These are phyloP conservation scores for Acleris cristana DNA, from an alignment of 2,888 invertebrate genomes.

Conservation along the genomic window DNA sequence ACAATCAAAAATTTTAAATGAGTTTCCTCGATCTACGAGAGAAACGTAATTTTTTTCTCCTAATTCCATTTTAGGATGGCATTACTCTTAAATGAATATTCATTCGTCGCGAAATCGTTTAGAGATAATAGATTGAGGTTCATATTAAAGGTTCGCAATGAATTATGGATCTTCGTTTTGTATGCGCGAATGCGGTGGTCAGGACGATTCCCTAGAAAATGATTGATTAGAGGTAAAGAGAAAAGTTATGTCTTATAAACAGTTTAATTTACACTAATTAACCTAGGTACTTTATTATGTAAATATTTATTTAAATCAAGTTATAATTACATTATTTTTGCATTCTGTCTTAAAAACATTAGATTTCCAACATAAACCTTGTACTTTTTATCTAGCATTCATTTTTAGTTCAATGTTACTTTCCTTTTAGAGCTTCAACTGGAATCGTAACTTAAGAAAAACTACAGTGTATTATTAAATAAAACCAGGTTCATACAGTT, in stretches of 20 bases:
- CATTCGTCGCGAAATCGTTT: constrained; percentile 80
- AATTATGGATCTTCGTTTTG: constrained; percentile 71
- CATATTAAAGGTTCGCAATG: constrained; percentile 71
- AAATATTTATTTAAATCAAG: no score
- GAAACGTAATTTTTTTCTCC: constrained; percentile 66
- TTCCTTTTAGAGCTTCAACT: no score
- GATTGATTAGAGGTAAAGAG: constrained; percentile 46
- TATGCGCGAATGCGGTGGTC: constrained; percentile 61
- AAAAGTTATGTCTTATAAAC: neutral
- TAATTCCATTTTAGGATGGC: constrained; percentile 76
- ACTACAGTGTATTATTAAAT: constrained; percentile 9
- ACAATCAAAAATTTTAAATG: constrained; percentile 81
- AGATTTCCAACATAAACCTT: no score
- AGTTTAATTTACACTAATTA: no score
- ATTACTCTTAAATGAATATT: constrained; percentile 82
- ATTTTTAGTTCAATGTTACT: no score
- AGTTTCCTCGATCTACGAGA: constrained; percentile 67
- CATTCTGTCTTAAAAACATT: no score
- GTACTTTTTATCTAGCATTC: no score
- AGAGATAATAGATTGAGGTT: constrained; percentile 80
- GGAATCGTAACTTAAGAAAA: no score
- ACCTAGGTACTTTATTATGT: no score
- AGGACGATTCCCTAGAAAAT: constrained; percentile 51
- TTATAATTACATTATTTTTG: no score
- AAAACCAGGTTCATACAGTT: constrained; percentile 10